These are phyloP conservation scores for Chrysomela aeneicollis DNA, from an alignment of 2,888 invertebrate species.

Conservation along the genomic window DNA sequence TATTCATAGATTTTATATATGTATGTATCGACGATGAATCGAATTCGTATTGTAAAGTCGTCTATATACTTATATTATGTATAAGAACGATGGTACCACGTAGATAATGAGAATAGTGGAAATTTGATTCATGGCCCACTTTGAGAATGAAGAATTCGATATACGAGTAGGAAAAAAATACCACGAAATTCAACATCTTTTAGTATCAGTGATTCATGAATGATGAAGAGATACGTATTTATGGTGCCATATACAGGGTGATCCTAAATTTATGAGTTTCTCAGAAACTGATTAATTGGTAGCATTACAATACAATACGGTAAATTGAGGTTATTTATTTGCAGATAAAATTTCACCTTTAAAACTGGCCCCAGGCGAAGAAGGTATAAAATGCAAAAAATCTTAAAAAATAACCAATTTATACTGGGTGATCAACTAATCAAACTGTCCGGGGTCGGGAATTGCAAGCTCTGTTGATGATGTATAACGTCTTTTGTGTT, in stretches of 20 bases:
- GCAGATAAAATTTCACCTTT: conserved; percentile 23
- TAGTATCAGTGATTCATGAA: neutral
- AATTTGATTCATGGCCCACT: conserved; percentile 2
- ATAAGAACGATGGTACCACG: neutral
- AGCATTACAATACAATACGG: neutral
- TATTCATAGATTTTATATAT: conserved; percentile 1
- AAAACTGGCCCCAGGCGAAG: conserved; percentile 22
- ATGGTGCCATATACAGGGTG: conserved; percentile 22
- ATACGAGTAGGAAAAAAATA: neutral
- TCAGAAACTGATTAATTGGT: neutral
- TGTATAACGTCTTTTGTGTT: conserved; percentile 6
- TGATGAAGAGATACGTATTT: neutral
- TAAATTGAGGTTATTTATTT: conserved; percentile 18
- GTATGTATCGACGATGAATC: neutral
- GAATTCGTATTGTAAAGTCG: neutral
- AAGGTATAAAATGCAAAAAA: conserved; percentile 20
- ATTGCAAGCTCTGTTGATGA: conserved; percentile 2
- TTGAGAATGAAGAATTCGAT: neutral
- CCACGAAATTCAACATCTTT: neutral
- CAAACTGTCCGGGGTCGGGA: conserved; percentile 13
- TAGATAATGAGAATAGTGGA: neutral
- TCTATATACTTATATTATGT: neutral
- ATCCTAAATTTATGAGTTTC: conserved; percentile 3
- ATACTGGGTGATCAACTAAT: conserved; percentile 21
- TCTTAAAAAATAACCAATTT: conserved; percentile 18